Conservation (phyloP, 1,140 invertebrate genomes). For the Drosophila ohnishii region DNA sequence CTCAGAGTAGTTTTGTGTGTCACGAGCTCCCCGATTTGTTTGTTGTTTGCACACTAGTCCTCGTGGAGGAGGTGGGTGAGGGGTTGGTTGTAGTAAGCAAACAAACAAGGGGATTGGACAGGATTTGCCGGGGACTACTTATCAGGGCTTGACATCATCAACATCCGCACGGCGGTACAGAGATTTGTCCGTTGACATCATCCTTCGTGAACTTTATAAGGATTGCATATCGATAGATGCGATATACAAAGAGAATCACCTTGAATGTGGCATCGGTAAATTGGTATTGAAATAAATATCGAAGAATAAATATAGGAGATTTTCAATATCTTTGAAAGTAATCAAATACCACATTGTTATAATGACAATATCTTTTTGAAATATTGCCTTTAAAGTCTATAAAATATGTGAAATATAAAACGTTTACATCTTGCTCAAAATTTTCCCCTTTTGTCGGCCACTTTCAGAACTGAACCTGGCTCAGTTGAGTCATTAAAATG, state of each 20-base stretch:
- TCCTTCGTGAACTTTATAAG: not conserved
- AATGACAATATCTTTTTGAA: not conserved
- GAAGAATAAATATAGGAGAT: no score
- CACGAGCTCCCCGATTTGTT: constrained; percentile 33
- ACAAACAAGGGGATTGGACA: constrained; percentile 35
- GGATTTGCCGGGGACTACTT: constrained; percentile 34
- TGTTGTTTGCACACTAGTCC: constrained; percentile 19
- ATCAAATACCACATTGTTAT: not conserved
- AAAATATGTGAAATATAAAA: not conserved
- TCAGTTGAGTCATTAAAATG: constrained; percentile 80
- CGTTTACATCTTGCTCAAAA: constrained; percentile 10
- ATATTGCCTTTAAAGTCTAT: not conserved
- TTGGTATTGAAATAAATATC: no score
- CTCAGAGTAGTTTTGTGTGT: constrained; percentile 44
- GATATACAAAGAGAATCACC: not conserved
- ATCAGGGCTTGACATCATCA: constrained; percentile 40
- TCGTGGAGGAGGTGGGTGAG: not conserved
- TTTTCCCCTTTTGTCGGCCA: constrained; percentile 22
- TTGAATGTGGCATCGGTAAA: no score
- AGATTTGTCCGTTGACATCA: constrained; percentile 36
- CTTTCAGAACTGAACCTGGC: constrained; percentile 49
- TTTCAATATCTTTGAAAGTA: no score
- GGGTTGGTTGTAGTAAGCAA: constrained; percentile 4
- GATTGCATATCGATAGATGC: constrained; percentile 4
- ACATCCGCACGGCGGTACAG: constrained; percentile 8